phyloP scores from a whole-genome alignment of 92 coral and sea anemone species.

The Umimayanthus kanabou region DNA sequence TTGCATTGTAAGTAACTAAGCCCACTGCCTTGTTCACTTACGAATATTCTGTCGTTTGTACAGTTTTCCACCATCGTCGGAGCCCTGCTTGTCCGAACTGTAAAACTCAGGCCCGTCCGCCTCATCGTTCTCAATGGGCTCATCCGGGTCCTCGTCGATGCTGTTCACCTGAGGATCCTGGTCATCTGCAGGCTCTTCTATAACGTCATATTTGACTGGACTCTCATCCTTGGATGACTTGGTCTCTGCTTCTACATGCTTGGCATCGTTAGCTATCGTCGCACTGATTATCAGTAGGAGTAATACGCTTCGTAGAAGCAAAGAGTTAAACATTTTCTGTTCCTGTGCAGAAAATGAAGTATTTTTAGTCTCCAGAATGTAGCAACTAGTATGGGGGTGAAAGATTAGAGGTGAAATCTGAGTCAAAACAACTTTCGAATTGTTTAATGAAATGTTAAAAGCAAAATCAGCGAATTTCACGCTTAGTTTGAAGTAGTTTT shows the following conservation, averaged over 20 bases:
- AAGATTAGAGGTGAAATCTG: background rate
- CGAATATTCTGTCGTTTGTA: slow-evolving; percentile 38
- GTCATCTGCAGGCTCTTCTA: slow-evolving; percentile 32
- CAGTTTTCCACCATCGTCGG: slow-evolving; percentile 40
- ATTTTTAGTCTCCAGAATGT: background rate
- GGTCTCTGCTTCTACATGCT: slow-evolving; percentile 33
- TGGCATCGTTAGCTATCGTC: slow-evolving; percentile 27
- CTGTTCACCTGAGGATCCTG: slow-evolving; percentile 38
- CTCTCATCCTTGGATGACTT: slow-evolving; percentile 17
- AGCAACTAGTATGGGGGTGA: too few species aligned
- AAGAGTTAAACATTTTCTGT: slow-evolving; percentile 32
- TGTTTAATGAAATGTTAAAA: too few species aligned
- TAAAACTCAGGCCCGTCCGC: slow-evolving; percentile 45
- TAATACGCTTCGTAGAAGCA: slow-evolving; percentile 44
- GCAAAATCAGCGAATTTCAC: too few species aligned
- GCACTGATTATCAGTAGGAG: slow-evolving; percentile 42
- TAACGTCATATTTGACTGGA: slow-evolving; percentile 33
- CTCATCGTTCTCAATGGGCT: slow-evolving; percentile 34
- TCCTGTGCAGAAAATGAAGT: background rate
- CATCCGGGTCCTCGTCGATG: slow-evolving; percentile 44
- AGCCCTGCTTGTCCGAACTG: slow-evolving; percentile 22
- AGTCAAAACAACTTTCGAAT: background rate
- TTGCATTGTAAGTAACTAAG: too few species aligned
- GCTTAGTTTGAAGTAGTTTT: too few species aligned
- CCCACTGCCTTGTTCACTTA: slow-evolving; percentile 6